Conservation (phyloP, 2,797 vertebrate genomes). For the Syngnathus rostellatus region DNA sequence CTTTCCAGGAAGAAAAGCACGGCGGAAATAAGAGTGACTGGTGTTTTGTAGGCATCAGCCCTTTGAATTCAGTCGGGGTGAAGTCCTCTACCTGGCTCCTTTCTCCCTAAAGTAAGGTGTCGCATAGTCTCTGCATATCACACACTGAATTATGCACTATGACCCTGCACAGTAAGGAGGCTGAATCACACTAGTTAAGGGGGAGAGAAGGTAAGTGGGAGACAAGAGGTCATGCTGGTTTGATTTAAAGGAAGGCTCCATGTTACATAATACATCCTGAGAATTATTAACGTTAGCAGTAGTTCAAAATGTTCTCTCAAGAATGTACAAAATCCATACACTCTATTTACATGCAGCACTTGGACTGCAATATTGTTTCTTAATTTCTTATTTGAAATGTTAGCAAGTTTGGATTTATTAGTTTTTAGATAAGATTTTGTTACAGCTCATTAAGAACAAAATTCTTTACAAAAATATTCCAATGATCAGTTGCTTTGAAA, state of each 20-base stretch:
- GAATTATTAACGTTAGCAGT: constrained; percentile 13
- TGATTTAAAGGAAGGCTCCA: constrained; percentile 30
- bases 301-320: constrained; percentile 17
- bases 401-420: no score
- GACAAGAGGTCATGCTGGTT: constrained; percentile 42
- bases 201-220: constrained; percentile 13
- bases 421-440: no score
- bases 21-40: constrained; percentile 13
- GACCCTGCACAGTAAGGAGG: constrained; percentile 13
- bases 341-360: neutral
- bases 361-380: neutral
- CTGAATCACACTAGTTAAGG: constrained; percentile 29
- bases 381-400: neutral
- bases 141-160: constrained; percentile 39
- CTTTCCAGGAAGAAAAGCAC: constrained; percentile 12
- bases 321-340: neutral
- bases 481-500: no score
- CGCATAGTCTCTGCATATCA: constrained; percentile 41
- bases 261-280: constrained; percentile 31
- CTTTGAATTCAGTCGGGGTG: constrained; percentile 43
- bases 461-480: no score
- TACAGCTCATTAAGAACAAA: no score
- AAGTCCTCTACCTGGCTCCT: constrained; percentile 23
- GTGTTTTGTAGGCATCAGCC: constrained; percentile 16
- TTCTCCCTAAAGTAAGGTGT: constrained; percentile 33